These are phyloP conservation scores for Cyaniris semiargus DNA, from an alignment of 2,888 invertebrate genomes.

Conservation along the genomic window DNA sequence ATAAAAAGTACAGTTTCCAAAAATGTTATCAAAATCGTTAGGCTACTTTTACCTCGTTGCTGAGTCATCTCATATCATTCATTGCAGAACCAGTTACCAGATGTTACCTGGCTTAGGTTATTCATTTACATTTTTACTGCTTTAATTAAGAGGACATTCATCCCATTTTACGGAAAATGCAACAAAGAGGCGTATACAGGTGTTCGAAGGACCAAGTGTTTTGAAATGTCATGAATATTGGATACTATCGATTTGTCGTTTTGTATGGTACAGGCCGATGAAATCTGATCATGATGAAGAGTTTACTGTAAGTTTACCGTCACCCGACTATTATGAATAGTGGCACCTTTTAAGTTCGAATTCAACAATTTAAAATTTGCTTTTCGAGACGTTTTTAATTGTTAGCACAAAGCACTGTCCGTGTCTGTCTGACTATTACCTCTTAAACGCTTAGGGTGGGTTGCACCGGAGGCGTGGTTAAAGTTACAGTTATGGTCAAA, in stretches of 20 bases:
- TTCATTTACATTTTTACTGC: slow-evolving; percentile 27
- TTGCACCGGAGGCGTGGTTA: no score
- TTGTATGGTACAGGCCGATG: neutral
- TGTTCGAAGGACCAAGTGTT: slow-evolving; percentile 3
- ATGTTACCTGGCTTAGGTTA: slow-evolving; percentile 13
- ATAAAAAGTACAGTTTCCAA: slow-evolving; percentile 1
- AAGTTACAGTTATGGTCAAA: no score
- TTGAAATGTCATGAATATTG: slow-evolving; percentile 9
- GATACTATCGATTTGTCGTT: no score
- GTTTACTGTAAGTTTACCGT: no score
- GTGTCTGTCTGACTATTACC: no score
- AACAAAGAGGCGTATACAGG: slow-evolving; percentile 28
- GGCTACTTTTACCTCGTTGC: neutral
- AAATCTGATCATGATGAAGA: neutral
- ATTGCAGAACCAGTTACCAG: slow-evolving; percentile 22
- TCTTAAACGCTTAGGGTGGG: no score
- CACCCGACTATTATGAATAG: no score
- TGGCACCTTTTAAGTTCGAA: no score
- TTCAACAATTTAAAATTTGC: no score
- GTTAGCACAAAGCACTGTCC: no score
- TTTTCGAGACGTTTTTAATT: no score
- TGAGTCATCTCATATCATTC: slow-evolving; percentile 24
- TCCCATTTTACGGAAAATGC: slow-evolving; percentile 25
- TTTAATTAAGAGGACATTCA: slow-evolving; percentile 28
- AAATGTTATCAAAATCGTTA: slow-evolving; percentile 3